Conservation (phyloP, 2,888 invertebrate genomes). For the Thymelicus acteon region DNA sequence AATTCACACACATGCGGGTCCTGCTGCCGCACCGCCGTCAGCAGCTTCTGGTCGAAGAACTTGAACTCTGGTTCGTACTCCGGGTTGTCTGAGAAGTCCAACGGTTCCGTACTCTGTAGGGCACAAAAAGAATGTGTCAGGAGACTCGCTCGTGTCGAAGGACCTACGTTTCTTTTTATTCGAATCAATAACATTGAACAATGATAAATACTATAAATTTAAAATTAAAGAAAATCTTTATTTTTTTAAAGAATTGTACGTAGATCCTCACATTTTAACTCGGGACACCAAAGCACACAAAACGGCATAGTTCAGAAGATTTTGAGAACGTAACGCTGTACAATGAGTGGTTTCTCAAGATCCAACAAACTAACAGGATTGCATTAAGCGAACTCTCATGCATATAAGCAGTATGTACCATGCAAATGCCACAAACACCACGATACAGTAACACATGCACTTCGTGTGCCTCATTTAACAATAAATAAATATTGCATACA, state of each 20-base stretch:
- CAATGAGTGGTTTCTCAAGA: neutral
- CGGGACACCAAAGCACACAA: conserved; percentile 6
- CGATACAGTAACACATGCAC: conserved; percentile 26
- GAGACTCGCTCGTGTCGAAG: neutral
- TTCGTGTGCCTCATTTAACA: neutral
- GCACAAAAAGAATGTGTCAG: neutral
- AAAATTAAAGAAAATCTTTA: neutral
- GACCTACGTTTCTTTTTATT: conserved; percentile 15
- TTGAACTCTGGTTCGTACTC: conserved; percentile 96
- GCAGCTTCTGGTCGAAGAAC: conserved; percentile 95
- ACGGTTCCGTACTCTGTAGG: conserved; percentile 88
- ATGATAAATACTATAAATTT: neutral
- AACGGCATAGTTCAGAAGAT: conserved; percentile 9
- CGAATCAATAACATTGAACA: neutral
- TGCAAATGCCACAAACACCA: conserved; percentile 24
- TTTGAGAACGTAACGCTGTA: neutral
- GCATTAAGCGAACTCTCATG: conserved; percentile 11
- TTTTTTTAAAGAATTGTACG: conserved; percentile 4
- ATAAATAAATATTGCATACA: neutral
- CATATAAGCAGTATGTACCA: conserved; percentile 23
- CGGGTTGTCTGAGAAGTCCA: conserved; percentile 98
- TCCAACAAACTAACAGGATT: neutral
- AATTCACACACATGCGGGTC: conserved; percentile 93
- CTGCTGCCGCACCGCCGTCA: conserved; percentile 92
- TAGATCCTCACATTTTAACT: conserved; percentile 12